Base-by-base conservation (phyloP, 2,113 vertebrate species). In the Phycodurus eques region DNA sequence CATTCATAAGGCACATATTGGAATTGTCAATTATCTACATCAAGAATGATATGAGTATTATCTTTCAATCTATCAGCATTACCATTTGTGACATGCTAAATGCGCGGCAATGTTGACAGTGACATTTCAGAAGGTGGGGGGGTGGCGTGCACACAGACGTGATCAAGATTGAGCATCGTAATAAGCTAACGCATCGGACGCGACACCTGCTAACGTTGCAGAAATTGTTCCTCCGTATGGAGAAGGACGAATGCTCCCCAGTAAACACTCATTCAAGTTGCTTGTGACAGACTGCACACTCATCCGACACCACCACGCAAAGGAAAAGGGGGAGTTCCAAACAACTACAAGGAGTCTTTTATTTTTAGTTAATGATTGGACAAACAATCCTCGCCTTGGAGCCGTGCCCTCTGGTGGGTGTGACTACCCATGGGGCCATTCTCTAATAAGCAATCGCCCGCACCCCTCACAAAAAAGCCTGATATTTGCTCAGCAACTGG, bases 351-450 rank as follows among this genome's bases (percentile, higher is more conserved):
- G 81, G 70, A 88, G 87, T 90, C 90, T 91, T 93, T 93, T 92
- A 92, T 92, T 88, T 90, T 92, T 85, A 91, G 90, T 90, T 92
- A 92, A 93, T 92, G 89, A 91, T 83, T 92, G 89, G 89, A 88
- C 90, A 93, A 92, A 93, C 88, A 92, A 80, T 83, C 76, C 73
- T 71, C 42, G 88, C 86, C 80, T 87, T 68, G 14, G 80, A 85
- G 88, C 81, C 27, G 79, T 84, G 83, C 67, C 85, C 85, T 91
- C 84, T 74, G 76, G 88, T 91, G 80, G 90, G 84, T 70, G 87
- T 87, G 85, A 86, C 80, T 87, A 91, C 87, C 93, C 86, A 79
- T 7, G 82, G 80, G 88, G 91, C 89, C 80, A 72, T 85, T 85
- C 82, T 85, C 84, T 89, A 91, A 91, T 91, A 92, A 91, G 90